A percentile compares a stretch with the other conserved stretches of the same genome.
Conservation (phyloP, 2,113 vertebrate species). For the Dissostichus mawsoni region DNA sequence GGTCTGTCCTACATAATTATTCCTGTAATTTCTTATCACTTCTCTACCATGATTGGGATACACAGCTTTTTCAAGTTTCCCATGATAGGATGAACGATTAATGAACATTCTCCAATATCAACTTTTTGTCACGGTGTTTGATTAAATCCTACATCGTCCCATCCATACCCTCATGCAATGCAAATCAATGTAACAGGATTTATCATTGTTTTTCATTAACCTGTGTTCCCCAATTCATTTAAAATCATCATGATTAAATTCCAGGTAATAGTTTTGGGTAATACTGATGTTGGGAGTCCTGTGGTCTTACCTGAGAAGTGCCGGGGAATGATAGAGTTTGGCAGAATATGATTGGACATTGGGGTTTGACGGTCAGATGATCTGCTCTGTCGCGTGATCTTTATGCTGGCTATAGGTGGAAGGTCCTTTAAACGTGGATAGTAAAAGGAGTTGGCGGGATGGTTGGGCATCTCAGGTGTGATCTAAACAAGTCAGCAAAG, state of each 20-base stretch:
- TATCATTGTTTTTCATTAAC: not conserved
- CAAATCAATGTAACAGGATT: not conserved
- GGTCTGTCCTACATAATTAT: no score
- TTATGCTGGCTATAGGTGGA: slow-evolving; percentile 82
- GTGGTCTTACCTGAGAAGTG: slow-evolving; percentile 77
- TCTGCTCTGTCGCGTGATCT: slow-evolving; percentile 74
- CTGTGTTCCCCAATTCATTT: not conserved
- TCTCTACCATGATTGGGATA: no score
- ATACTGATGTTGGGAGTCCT: not conserved
- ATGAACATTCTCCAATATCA: no score
- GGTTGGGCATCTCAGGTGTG: slow-evolving; percentile 86
- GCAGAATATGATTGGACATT: slow-evolving; percentile 85
- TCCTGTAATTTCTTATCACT: no score
- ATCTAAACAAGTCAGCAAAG: slow-evolving; percentile 70
- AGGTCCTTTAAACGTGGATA: slow-evolving; percentile 84
- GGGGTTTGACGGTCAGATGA: slow-evolving; percentile 67
- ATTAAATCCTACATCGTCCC: no score
- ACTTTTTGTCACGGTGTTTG: no score
- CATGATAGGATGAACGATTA: no score
- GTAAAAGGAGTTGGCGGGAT: slow-evolving; percentile 86
- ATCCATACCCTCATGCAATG: not conserved
- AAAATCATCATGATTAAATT: slow-evolving; percentile 1
- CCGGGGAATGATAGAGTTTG: slow-evolving; percentile 75
- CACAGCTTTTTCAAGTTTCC: no score
- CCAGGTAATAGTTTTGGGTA: not conserved